Evolutionary conservation across 2,888 invertebrate genomes (phyloP).

Genomic region (Cheiracanthium punctorium): DNA sequence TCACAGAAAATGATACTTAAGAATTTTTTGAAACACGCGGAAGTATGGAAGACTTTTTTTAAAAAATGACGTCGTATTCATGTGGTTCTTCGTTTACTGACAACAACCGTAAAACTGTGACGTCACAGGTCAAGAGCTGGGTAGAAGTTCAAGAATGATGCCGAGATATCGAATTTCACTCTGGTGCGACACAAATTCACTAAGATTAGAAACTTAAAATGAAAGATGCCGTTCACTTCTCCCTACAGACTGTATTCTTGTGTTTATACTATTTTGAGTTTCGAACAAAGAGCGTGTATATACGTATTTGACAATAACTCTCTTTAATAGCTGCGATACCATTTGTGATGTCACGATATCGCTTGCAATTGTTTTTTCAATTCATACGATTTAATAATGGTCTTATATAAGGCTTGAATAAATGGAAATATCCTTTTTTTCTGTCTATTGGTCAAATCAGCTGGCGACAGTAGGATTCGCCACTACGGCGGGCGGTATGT

Average conservation of each 20-base stretch:
- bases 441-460: too few species aligned
- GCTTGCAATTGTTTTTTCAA: too few species aligned
- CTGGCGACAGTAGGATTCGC: too few species aligned
- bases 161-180: conserved; percentile 11
- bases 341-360: too few species aligned
- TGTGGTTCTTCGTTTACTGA: neutral
- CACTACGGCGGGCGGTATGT: too few species aligned
- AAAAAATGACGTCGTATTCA: too few species aligned
- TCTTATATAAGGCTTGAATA: too few species aligned
- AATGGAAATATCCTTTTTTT: too few species aligned
- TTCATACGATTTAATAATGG: too few species aligned
- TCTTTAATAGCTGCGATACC: neutral
- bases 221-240: neutral
- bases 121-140: conserved; percentile 51
- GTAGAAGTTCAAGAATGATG: conserved; percentile 41
- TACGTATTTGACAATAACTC: neutral
- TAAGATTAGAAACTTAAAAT: neutral
- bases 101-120: conserved; percentile 2
- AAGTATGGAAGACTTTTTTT: too few species aligned
- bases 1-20: too few species aligned
- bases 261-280: neutral
- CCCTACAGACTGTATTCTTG: neutral
- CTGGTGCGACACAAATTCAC: neutral
- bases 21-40: too few species aligned
- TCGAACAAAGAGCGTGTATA: neutral